Evolutionary conservation across 2,113 vertebrate species (phyloP), one percentile per base, ranked within the genome.

Genomic region (Megalops atlanticus): DNA sequence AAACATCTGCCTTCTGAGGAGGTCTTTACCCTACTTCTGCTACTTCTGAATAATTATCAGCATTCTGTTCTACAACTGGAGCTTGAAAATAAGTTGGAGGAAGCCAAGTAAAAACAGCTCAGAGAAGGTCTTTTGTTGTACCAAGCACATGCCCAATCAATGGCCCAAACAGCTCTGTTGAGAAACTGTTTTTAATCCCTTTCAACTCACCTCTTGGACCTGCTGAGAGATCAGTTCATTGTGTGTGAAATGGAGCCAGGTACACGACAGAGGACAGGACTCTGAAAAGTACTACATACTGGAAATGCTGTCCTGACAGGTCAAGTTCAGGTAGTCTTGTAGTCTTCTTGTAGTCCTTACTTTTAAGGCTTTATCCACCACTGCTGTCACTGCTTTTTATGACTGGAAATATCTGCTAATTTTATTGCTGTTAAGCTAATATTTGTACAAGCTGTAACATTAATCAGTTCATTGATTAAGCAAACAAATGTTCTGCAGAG

Each of bases 381-480:
- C n/a, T 58, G 24, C 21, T 58, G 5, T 58, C 52, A 58, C 49
- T 58, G 43, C 7, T 58, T n/a, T n/a, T 18, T 64, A 27, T 64
- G 2, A 24, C 52, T 58, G 24, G 11, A 11, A 2, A 7, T 24
- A 64, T 45, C 12, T 31, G n/a, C n/a, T 15, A 16, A 27, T 64
- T 64, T 64, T 64, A 27, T 64, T 64, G 31, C 58, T 11, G 58
- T 64, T 64, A 64, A 64, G 58, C 58, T 64, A 64, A 64, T 31
- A 64, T 64, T n/a, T 64, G n/a, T 31, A n/a, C 58, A 64, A 31
- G 58, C 58, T 31, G 58, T 54, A 31, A n/a, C n/a, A 64, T 27
- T 64, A 64, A n/a, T 64, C 54, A 31, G 2, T 64, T 24, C 58
- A 64, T 64, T 64, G 31, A 64, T 64, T 64, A 64, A 31, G 58